Evolutionary conservation across 2,888 invertebrate species (phyloP).

Genomic region (Oscheius onirici): DNA sequence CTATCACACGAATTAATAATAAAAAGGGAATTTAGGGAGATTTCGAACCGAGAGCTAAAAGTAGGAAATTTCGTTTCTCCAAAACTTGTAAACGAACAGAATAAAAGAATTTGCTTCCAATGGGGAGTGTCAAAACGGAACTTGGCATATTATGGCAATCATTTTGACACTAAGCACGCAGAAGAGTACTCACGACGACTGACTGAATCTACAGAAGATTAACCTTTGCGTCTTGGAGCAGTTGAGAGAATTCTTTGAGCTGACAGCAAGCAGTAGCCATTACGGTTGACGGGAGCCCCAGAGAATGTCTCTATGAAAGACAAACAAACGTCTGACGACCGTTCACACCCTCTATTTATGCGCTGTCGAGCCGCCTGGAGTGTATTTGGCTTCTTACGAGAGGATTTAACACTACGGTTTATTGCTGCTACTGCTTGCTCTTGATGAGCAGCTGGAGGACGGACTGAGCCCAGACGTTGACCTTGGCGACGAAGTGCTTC

Average conservation of each 20-base stretch:
- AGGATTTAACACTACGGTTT: too few species aligned
- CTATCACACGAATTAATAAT: too few species aligned
- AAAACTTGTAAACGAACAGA: too few species aligned
- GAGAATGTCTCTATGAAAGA: conserved; percentile 25
- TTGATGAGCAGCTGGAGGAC: neutral
- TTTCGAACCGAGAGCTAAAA: too few species aligned
- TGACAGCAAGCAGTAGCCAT: neutral
- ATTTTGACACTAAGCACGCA: neutral
- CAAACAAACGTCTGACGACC: conserved; percentile 21
- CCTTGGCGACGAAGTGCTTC: neutral
- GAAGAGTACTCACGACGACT: too few species aligned
- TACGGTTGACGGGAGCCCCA: neutral
- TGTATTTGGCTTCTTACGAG: too few species aligned
- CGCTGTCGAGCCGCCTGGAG: neutral
- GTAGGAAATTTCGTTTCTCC: too few species aligned
- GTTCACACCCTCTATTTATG: conserved; percentile 30
- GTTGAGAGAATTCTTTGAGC: neutral
- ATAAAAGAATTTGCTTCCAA: too few species aligned
- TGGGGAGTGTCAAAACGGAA: too few species aligned
- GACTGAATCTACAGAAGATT: neutral
- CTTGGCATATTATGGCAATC: too few species aligned
- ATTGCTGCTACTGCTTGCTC: neutral
- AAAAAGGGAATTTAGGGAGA: too few species aligned
- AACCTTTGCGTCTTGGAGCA: conserved; percentile 10
- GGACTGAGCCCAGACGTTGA: neutral